These are phyloP conservation scores for Epinephelus malabaricus DNA, from an alignment of 2,797 vertebrate species.

Conservation along the genomic window DNA sequence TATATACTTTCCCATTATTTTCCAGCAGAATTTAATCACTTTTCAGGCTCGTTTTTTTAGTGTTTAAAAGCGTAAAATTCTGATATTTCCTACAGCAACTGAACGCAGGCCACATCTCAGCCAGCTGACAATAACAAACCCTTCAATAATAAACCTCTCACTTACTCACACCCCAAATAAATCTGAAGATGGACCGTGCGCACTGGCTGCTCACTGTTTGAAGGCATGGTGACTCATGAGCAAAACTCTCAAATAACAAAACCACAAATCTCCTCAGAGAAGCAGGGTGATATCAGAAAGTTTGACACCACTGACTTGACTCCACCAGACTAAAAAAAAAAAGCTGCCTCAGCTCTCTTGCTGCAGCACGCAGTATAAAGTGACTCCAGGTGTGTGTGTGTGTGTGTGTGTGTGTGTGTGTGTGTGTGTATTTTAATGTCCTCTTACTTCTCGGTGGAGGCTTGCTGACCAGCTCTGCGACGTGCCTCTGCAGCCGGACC, in stretches of 20 bases:
- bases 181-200: neutral
- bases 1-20: neutral
- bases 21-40: neutral
- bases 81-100: neutral
- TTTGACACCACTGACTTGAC: conserved; percentile 7
- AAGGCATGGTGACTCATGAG: neutral
- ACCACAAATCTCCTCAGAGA: neutral
- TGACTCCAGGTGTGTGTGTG: conserved; percentile 43
- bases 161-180: conserved; percentile 1
- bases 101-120: conserved; percentile 5
- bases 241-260: neutral
- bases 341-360: neutral
- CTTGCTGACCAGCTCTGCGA: conserved; percentile 79
- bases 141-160: conserved; percentile 6
- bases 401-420: too few species aligned
- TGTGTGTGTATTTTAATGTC: neutral
- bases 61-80: fast-evolving
- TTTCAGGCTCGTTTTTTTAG: neutral
- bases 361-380: neutral
- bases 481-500: conserved; percentile 80
- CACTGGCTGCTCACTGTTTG: neutral
- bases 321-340: too few species aligned
- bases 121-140: conserved; percentile 39
- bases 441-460: conserved; percentile 83
- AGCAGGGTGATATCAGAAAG: neutral